Conservation (phyloP, 2,888 invertebrate species). For the Drosophila rubida region DNA sequence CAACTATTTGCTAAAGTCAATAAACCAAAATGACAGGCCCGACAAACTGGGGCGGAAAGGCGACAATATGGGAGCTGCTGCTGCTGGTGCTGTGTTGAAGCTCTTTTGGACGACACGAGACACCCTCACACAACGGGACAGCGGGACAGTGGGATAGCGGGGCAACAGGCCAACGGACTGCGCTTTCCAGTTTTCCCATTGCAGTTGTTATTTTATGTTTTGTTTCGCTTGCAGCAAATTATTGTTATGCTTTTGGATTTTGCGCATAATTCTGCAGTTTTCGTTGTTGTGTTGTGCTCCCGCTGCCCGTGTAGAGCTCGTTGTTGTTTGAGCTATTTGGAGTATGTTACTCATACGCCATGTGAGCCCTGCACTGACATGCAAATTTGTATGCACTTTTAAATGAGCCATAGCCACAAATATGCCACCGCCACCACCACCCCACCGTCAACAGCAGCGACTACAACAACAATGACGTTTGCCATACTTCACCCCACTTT, state of each 20-base stretch:
- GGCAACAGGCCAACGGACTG: neutral
- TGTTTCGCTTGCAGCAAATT: slow-evolving; percentile 63
- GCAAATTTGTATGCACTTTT: slow-evolving; percentile 62
- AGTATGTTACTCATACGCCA: slow-evolving; percentile 80
- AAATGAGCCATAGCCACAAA: slow-evolving; percentile 73
- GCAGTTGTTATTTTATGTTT: slow-evolving; percentile 51
- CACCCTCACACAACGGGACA: slow-evolving; percentile 15
- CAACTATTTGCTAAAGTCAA: slow-evolving; percentile 80
- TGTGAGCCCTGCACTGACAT: slow-evolving; percentile 40
- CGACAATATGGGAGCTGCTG: slow-evolving; percentile 32
- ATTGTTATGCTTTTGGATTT: slow-evolving; percentile 79
- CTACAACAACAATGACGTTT: slow-evolving; percentile 3
- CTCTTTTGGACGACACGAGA: slow-evolving; percentile 18
- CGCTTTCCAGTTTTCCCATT: neutral
- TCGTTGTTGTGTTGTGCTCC: slow-evolving; percentile 14
- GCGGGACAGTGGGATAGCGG: neutral
- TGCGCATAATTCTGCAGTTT: slow-evolving; percentile 79
- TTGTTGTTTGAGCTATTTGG: slow-evolving; percentile 64
- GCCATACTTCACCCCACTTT: slow-evolving; percentile 5
- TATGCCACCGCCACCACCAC: slow-evolving; percentile 36
- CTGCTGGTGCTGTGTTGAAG: neutral
- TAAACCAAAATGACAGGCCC: slow-evolving; percentile 75
- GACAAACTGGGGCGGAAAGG: slow-evolving; percentile 37
- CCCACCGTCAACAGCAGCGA: neutral
- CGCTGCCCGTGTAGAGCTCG: slow-evolving; percentile 2